Evolutionary conservation across 1,140 invertebrate species (phyloP).

Genomic region (Nautilus pompilius): DNA sequence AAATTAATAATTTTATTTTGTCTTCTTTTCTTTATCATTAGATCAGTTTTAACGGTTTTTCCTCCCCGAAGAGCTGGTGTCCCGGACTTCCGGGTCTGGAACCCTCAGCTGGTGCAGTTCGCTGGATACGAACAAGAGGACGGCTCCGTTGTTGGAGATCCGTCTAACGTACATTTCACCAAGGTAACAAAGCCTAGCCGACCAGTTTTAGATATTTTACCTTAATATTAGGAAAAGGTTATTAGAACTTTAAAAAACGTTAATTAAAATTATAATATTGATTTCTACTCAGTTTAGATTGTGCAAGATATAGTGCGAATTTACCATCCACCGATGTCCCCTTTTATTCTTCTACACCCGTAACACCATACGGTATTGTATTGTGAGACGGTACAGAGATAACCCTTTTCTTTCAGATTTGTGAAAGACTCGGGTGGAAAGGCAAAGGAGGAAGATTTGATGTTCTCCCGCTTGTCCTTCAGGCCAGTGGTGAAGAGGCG

Average conservation of each 20-base stretch:
- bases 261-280: no score
- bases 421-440: constrained; percentile 82
- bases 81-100: constrained; percentile 91
- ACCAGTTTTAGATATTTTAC: no score
- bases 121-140: constrained; percentile 68
- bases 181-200: no score
- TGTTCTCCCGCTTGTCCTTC: constrained; percentile 80
- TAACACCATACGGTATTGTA: no score
- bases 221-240: no score
- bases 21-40: constrained; percentile 49
- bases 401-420: constrained; percentile 64
- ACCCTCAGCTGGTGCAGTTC: constrained; percentile 79
- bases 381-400: no score
- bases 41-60: constrained; percentile 92
- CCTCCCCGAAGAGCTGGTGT: constrained; percentile 75
- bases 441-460: constrained; percentile 73
- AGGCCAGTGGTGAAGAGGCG: constrained; percentile 89
- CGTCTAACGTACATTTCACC: constrained; percentile 76
- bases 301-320: no score
- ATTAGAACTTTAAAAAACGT: no score
- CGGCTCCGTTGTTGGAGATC: constrained; percentile 41
- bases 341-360: constrained; percentile 8
- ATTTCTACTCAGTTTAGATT: no score
- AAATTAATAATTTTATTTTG: no score
- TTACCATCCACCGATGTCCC: constrained; percentile 39